These are phyloP conservation scores for Crepidodera aurea DNA, from an alignment of 2,888 invertebrate genomes.

Conservation along the genomic window DNA sequence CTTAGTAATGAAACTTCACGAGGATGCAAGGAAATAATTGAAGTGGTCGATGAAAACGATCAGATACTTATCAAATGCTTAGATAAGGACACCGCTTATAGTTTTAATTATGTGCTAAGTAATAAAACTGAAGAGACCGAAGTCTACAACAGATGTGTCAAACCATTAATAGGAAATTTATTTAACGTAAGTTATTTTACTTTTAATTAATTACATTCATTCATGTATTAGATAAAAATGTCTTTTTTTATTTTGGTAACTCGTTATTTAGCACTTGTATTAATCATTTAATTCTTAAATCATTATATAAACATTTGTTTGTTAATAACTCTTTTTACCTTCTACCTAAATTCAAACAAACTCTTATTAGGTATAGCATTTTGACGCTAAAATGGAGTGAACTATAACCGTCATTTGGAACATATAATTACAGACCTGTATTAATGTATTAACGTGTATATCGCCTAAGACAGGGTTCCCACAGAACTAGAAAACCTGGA, in stretches of 20 bases:
- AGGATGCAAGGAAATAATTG: slow-evolving; percentile 79
- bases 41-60: slow-evolving; percentile 69
- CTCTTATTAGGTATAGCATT: too few relatives aligned
- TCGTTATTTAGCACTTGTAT: too few relatives aligned
- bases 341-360: too few relatives aligned
- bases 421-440: too few relatives aligned
- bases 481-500: too few relatives aligned
- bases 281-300: too few relatives aligned
- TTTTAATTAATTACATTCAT: not conserved
- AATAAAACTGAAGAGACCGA: slow-evolving; percentile 73
- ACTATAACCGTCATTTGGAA: too few relatives aligned
- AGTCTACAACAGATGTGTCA: slow-evolving; percentile 78
- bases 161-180: slow-evolving; percentile 75
- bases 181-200: slow-evolving; percentile 67
- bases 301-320: too few relatives aligned
- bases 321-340: too few relatives aligned
- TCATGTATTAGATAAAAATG: not conserved
- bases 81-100: slow-evolving; percentile 74
- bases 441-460: too few relatives aligned
- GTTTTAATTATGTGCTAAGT: slow-evolving; percentile 84
- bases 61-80: slow-evolving; percentile 72
- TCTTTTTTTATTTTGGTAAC: not conserved
- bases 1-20: slow-evolving; percentile 75
- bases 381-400: too few relatives aligned
- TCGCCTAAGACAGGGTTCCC: too few relatives aligned